A percentile compares a stretch with the other conserved stretches of the same genome.
phyloP scores from a whole-genome alignment of 2,113 vertebrate genomes.

The Myrmecobius fasciatus region DNA sequence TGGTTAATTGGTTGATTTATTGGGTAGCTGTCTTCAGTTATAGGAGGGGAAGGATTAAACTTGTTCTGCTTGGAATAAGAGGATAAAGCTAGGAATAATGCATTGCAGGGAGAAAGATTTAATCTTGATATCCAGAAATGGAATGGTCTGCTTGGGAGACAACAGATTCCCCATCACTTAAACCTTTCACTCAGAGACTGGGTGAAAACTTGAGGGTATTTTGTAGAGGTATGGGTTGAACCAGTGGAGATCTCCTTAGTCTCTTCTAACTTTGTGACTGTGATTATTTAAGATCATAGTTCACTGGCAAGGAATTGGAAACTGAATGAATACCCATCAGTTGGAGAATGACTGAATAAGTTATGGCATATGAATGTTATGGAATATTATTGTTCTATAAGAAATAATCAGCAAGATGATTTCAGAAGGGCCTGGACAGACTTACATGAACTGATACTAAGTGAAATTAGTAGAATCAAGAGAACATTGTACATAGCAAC shows the following conservation, averaged over 20 bases:
- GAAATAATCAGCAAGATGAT: too few relatives aligned
- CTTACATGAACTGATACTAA: too few relatives aligned
- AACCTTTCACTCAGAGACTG: background rate
- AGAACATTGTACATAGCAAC: too few relatives aligned
- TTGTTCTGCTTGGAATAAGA: background rate
- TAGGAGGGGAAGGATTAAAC: background rate
- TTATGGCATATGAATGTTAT: too few relatives aligned
- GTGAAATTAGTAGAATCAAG: too few relatives aligned
- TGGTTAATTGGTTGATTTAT: background rate
- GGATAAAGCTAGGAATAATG: background rate
- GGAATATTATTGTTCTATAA: too few relatives aligned
- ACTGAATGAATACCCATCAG: too few relatives aligned
- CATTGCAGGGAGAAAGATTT: background rate
- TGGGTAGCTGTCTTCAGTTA: background rate
- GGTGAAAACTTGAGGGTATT: background rate
- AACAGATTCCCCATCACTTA: background rate
- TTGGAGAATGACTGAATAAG: too few relatives aligned
- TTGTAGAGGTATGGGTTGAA: background rate
- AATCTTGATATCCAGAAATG: background rate
- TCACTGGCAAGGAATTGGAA: too few relatives aligned
- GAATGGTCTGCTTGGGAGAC: background rate
- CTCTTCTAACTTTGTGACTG: background rate
- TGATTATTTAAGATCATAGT: background rate
- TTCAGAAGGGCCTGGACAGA: too few relatives aligned
- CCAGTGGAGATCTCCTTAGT: background rate